Evolutionary conservation across 2,113 vertebrate species (phyloP), one percentile per base, ranked within the genome.

Genomic region (Ictidomys tridecemlineatus): DNA sequence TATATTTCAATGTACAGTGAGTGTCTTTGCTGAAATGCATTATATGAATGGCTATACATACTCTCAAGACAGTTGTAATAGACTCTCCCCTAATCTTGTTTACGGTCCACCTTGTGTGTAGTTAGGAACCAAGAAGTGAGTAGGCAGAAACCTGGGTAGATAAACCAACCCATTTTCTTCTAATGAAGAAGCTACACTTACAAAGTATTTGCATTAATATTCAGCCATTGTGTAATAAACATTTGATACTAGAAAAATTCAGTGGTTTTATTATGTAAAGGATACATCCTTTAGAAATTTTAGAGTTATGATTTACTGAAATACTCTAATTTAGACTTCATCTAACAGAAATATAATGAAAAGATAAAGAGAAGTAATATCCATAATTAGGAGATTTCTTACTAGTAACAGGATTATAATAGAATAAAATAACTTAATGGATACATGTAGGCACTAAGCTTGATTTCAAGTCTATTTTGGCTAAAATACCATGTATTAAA

Each of bases 401-500:
- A 51, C 42, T 82, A 83, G 28, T 53, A 63, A 34, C 5, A 93
- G 30, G 20, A 77, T 12, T 86, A 58, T 58, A 86, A 24, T 2
- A 28, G 6, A 92, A 94, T 9, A 90, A 74, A 77, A 63, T 32
- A 63, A 89, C 17, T 34, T 18, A 63, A 56, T 74, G 39, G 30
- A 85, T 74, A 45, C 28, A 79, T 30, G 8, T 18, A 84, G 8
- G 22, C 4, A 67, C 1, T 58, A 20, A 58, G 1, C 80, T 86
- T 96, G 37, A 63, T 85, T 96, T 93, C 26, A 96, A 94, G 17
- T n/a, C 84, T 58, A 14, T 85, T 89, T 67, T 26, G 42, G 20
- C 22, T 80, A 90, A 96, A 95, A 87, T 89, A 14, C 4, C 13
- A 86, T 77, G 28, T 45, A 48, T 70, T 72, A 10, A 0, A 88